These are phyloP conservation scores for Excalfactoria chinensis DNA, from an alignment of 2,113 vertebrate genomes.

Conservation along the genomic window DNA sequence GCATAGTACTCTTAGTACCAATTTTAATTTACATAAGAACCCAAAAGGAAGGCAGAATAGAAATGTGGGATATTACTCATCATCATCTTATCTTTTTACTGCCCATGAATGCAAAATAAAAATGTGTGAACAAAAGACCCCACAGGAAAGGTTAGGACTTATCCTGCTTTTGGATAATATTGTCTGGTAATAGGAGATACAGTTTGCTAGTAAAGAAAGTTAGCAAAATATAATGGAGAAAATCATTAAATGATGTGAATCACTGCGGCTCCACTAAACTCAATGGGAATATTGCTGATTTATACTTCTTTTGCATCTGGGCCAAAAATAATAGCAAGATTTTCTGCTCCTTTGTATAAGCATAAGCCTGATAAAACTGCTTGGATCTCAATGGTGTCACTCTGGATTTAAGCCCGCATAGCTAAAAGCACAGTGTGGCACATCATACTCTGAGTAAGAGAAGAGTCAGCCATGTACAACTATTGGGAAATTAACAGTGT, in stretches of 20 bases:
- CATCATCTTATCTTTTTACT: conserved; percentile 56
- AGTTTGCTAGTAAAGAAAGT: conserved; percentile 2
- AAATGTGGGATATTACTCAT: conserved; percentile 49
- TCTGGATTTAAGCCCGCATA: background rate
- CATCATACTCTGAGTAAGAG: background rate
- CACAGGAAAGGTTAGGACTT: background rate
- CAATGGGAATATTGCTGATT: background rate
- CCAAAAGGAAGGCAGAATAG: conserved; percentile 35
- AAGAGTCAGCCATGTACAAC: background rate
- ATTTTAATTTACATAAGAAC: conserved; percentile 62
- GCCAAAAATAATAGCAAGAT: background rate
- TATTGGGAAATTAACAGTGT: background rate
- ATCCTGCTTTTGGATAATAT: background rate
- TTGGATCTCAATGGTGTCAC: background rate
- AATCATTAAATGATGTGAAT: background rate
- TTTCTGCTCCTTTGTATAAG: background rate
- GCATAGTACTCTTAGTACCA: conserved; percentile 29
- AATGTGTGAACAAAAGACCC: conserved; percentile 52
- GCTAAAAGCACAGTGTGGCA: background rate
- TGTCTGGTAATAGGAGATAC: background rate
- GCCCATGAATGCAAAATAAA: conserved; percentile 55
- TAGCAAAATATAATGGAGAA: background rate
- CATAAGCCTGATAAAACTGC: background rate
- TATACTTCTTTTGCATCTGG: background rate
- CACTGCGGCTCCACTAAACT: background rate